These are phyloP conservation scores for Drosophila subpulchrella DNA, from an alignment of 1,140 invertebrate genomes.

Conservation along the genomic window DNA sequence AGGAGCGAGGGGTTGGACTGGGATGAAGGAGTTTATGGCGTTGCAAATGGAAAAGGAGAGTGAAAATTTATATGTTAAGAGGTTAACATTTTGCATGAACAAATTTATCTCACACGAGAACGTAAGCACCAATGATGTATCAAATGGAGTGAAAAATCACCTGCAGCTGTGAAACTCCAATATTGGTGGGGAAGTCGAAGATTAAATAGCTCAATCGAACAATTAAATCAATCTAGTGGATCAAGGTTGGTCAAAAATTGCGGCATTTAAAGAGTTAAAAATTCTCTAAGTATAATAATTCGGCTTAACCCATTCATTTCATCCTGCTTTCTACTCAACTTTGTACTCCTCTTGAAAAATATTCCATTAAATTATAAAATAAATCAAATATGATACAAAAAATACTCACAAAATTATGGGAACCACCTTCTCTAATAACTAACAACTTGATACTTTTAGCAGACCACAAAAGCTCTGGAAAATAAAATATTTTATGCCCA, in stretches of 20 bases:
- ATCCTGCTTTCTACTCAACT: too few relatives aligned
- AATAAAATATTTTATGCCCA: background rate
- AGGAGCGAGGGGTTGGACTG: background rate
- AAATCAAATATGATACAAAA: background rate
- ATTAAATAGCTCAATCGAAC: background rate
- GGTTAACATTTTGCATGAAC: slow-evolving; percentile 27
- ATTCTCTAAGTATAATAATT: background rate
- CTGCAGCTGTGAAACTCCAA: slow-evolving; percentile 6
- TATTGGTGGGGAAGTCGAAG: background rate
- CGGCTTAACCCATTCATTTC: background rate
- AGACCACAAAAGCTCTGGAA: background rate
- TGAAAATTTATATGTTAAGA: slow-evolving; percentile 46
- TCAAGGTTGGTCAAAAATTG: background rate
- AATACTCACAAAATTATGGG: background rate
- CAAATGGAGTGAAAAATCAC: slow-evolving; percentile 31
- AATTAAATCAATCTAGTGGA: background rate
- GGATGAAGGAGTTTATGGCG: slow-evolving; percentile 3
- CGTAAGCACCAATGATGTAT: slow-evolving; percentile 3
- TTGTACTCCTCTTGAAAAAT: too few relatives aligned
- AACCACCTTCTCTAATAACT: background rate
- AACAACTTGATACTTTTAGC: background rate
- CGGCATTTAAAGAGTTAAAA: background rate
- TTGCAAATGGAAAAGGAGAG: slow-evolving; percentile 42
- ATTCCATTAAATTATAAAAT: too few relatives aligned
- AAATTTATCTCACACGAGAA: slow-evolving; percentile 21